Percentiles rank a stretch among this genome's conserved stretches.
These are phyloP conservation scores for Hyphantria cunea DNA, from an alignment of 1,140 invertebrate species.

Conservation along the genomic window DNA sequence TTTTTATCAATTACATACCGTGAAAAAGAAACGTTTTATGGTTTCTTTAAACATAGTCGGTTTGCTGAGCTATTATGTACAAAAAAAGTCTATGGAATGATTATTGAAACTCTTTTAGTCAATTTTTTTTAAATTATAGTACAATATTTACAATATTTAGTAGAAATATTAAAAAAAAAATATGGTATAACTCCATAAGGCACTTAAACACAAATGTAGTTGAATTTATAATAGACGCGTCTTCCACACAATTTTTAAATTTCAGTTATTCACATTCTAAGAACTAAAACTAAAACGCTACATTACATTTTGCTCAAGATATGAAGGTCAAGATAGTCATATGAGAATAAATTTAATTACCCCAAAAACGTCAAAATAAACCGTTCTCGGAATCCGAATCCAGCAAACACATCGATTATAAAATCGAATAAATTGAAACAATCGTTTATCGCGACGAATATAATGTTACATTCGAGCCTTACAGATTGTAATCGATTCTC, in stretches of 20 bases:
- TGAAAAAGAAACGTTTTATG: too few species aligned
- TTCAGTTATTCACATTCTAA: neutral
- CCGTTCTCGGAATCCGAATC: conserved; percentile 28
- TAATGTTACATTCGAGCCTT: conserved; percentile 35
- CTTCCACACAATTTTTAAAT: neutral
- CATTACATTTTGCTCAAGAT: conserved; percentile 23
- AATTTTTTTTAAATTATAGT: too few species aligned
- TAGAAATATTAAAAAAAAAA: too few species aligned
- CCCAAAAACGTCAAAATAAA: conserved; percentile 29
- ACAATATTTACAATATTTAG: too few species aligned
- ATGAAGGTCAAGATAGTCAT: conserved; percentile 22
- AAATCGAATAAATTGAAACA: conserved; percentile 36
- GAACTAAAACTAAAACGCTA: conserved; percentile 8
- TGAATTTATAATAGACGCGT: too few species aligned
- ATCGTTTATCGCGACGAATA: conserved; percentile 37
- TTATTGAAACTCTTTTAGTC: too few species aligned
- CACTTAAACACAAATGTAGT: too few species aligned
- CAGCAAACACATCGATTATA: conserved; percentile 29
- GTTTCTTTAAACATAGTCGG: too few species aligned
- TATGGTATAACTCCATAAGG: too few species aligned
- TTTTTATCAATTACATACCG: too few species aligned
- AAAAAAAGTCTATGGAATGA: too few species aligned
- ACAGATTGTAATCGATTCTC: conserved; percentile 37
- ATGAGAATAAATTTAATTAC: conserved; percentile 32
- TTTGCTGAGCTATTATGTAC: too few species aligned